These are phyloP conservation scores for Poeciliopsis turrubarensis DNA, from an alignment of 2,113 vertebrate species.

Conservation along the genomic window DNA sequence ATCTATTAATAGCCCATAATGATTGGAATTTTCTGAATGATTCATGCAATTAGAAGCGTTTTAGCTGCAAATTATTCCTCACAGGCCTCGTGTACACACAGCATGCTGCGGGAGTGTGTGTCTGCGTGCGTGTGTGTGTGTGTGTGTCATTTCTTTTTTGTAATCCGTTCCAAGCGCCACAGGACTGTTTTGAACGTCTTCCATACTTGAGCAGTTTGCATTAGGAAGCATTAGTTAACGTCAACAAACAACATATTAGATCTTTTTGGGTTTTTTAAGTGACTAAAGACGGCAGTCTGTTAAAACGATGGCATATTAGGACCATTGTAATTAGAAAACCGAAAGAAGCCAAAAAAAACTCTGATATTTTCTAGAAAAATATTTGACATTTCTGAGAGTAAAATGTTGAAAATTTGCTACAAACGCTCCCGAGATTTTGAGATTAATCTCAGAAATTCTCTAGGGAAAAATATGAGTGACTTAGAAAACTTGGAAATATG, in stretches of 20 bases:
- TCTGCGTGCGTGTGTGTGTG: not conserved
- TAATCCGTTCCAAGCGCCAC: slow-evolving; percentile 21
- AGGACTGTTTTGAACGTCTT: slow-evolving; percentile 45
- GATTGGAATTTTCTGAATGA: slow-evolving; percentile 67
- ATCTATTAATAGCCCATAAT: slow-evolving; percentile 61
- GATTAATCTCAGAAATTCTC: no score
- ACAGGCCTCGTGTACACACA: slow-evolving; percentile 33
- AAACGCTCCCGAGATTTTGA: no score
- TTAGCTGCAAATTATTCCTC: slow-evolving; percentile 66
- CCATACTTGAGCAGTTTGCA: slow-evolving; percentile 39
- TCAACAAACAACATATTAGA: slow-evolving; percentile 48
- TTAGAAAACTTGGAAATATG: no score
- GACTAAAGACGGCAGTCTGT: not conserved
- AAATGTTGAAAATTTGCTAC: no score
- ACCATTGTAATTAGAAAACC: no score
- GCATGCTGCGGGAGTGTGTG: slow-evolving; percentile 17
- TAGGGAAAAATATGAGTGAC: no score
- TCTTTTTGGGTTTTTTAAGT: slow-evolving; percentile 4
- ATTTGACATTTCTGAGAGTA: no score
- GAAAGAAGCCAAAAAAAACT: no score
- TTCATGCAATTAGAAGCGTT: slow-evolving; percentile 67
- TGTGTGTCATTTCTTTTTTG: not conserved
- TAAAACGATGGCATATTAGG: no score
- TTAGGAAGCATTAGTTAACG: slow-evolving; percentile 44
- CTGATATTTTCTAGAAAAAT: no score